phyloP scores from a whole-genome alignment of 2,113 vertebrate species.

The Tautogolabrus adspersus region DNA sequence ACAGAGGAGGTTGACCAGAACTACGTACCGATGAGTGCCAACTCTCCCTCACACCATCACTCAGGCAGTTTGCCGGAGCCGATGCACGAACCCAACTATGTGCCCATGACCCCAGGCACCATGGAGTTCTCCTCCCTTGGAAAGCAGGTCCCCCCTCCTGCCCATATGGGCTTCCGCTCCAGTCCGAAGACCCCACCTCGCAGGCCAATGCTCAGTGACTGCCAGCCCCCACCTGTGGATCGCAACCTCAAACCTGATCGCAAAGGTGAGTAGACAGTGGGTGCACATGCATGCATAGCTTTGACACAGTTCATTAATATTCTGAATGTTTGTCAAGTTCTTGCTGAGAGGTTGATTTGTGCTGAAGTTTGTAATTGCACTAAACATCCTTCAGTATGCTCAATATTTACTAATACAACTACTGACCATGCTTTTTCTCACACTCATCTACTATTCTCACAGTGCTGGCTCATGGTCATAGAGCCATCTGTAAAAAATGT shows the following conservation, averaged over 20 bases:
- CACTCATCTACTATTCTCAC: constrained; percentile 47
- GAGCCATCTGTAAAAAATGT: constrained; percentile 20
- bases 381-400: constrained; percentile 37
- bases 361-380: constrained; percentile 24
- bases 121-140: constrained; percentile 97
- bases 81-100: constrained; percentile 95
- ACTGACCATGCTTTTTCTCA: constrained; percentile 37
- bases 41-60: constrained; percentile 94
- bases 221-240: constrained; percentile 96
- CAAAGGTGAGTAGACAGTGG: constrained; percentile 89
- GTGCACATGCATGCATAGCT: constrained; percentile 35
- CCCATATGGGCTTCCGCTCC: constrained; percentile 98
- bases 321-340: not conserved
- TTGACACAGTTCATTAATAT: constrained; percentile 2
- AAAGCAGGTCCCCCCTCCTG: constrained; percentile 97
- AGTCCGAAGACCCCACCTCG: constrained; percentile 97
- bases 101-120: constrained; percentile 97
- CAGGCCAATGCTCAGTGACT: constrained; percentile 90
- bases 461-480: constrained; percentile 72
- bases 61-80: constrained; percentile 92
- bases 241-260: constrained; percentile 98
- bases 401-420: constrained; percentile 45
- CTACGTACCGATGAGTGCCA: constrained; percentile 98
- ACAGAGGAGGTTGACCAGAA: constrained; percentile 96
- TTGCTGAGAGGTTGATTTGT: constrained; percentile 36